A percentile compares a stretch with the other conserved stretches of the same genome.
Conservation (phyloP, 2,113 vertebrate species). For the Todiramphus chloris region DNA sequence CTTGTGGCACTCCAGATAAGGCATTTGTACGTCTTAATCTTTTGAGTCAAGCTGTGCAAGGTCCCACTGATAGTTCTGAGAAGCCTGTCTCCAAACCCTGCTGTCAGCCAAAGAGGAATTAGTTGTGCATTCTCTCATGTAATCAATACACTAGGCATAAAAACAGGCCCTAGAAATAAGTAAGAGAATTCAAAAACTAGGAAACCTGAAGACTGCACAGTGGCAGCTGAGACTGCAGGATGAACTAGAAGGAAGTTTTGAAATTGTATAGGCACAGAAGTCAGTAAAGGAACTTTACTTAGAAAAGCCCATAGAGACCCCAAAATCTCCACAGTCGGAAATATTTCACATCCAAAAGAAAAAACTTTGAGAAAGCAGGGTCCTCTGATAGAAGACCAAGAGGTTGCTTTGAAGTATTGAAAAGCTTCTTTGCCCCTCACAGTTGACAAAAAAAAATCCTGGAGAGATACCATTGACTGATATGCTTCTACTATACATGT, state of each 20-base stretch:
- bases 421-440: not conserved
- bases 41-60: not conserved
- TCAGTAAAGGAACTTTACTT: not conserved
- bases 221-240: not conserved
- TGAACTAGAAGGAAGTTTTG: not conserved
- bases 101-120: not conserved
- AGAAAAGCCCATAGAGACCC: not conserved
- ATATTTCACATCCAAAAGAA: not conserved
- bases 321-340: not conserved
- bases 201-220: not conserved
- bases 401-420: not conserved
- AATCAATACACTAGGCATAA: not conserved
- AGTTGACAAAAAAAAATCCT: slow-evolving; percentile 3
- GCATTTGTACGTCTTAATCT: not conserved
- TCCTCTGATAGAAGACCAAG: not conserved
- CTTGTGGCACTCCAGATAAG: slow-evolving; percentile 51
- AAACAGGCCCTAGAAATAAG: not conserved
- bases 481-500: not conserved
- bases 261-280: not conserved
- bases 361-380: not conserved
- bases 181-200: not conserved
- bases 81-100: not conserved
- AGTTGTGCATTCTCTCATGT: not conserved
- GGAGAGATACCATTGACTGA: not conserved
- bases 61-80: not conserved